Conservation (phyloP, 2,888 invertebrate species). For the Steinernema hermaphroditum region DNA sequence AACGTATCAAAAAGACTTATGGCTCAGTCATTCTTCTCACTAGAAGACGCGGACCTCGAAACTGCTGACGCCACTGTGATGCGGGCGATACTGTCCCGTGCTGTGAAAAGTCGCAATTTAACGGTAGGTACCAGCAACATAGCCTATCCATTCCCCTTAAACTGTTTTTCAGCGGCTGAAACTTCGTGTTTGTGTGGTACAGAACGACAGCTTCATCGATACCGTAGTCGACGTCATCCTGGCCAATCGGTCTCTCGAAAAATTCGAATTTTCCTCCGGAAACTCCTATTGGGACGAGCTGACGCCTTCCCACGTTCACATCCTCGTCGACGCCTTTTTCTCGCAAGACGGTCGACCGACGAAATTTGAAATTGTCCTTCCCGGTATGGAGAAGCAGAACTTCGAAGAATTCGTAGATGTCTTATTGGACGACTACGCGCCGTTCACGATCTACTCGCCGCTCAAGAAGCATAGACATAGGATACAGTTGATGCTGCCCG, state of each 20-base stretch:
- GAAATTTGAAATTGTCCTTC: background rate
- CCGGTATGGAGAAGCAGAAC: background rate
- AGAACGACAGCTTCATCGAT: background rate
- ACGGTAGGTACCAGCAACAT: background rate
- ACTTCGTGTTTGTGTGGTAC: background rate
- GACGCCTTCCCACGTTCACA: background rate
- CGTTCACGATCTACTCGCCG: background rate
- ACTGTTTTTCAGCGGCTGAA: background rate
- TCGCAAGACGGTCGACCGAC: background rate
- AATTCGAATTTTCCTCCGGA: background rate
- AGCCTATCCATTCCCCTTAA: background rate
- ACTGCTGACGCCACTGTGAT: background rate
- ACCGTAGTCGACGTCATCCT: background rate
- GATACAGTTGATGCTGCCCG: background rate
- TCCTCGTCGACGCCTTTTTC: background rate
- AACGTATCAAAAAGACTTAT: no score
- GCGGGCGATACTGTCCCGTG: background rate
- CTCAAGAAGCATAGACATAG: background rate
- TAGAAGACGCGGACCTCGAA: background rate
- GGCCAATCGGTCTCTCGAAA: background rate
- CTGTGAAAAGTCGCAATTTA: background rate
- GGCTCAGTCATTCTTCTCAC: no score
- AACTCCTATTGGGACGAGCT: constrained; percentile 7
- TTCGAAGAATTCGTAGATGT: background rate
- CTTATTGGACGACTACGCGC: background rate